phyloP scores from a whole-genome alignment of 1,140 invertebrate species.

The Drosophila albomicans region DNA sequence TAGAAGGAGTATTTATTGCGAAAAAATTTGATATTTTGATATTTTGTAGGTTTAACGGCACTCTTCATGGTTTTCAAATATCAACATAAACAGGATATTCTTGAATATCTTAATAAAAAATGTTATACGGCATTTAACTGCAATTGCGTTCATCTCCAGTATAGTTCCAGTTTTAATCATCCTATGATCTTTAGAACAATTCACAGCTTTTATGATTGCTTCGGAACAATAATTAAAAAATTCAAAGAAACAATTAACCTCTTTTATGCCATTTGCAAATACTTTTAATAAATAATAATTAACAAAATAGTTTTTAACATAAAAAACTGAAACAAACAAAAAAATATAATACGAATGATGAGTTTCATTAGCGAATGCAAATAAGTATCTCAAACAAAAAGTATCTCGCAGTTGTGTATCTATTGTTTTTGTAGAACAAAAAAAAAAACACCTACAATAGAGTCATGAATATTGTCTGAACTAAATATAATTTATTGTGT shows the following conservation, averaged over 20 bases:
- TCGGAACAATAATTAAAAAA: too few species aligned
- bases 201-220: too few species aligned
- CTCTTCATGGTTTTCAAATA: not conserved
- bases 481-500: slow-evolving; percentile 19
- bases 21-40: not conserved
- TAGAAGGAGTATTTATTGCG: not conserved
- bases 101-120: not conserved
- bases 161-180: not conserved
- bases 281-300: not conserved
- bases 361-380: not conserved
- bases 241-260: too few species aligned
- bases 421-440: slow-evolving; percentile 5
- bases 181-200: too few species aligned
- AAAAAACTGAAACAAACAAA: too few species aligned
- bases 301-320: too few species aligned
- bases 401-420: not conserved
- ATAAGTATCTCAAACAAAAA: slow-evolving; percentile 6
- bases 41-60: not conserved
- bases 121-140: not conserved
- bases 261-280: not conserved
- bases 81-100: not conserved
- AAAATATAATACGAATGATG: not conserved
- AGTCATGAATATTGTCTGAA: not conserved
- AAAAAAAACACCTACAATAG: slow-evolving; percentile 1
- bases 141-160: not conserved